Evolutionary conservation across 2,888 invertebrate genomes (phyloP), one percentile per base, ranked within the genome.

Genomic region (Apamea monoglypha): DNA sequence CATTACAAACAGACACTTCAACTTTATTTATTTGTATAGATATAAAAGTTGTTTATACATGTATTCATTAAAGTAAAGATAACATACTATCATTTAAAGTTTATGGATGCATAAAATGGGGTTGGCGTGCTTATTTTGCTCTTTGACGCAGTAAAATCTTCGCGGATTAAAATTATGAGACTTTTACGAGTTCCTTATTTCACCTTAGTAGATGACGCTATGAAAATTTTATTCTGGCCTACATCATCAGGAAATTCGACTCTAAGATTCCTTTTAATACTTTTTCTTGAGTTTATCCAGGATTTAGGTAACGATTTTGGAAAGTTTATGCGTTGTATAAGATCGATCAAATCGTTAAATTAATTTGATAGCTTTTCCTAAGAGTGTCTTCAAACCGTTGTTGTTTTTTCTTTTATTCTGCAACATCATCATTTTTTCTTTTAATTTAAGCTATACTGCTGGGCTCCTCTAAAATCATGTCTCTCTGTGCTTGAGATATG

Each of bases 121-220:
- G 77, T 81, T 80, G 82, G 69, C 50, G 81, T 83, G 85, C 82
- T 86, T 87, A 86, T 90, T 88, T 85, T 69, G 82, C 90, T 87
- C 80, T 87, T 86, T 89, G 82, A 84, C 81, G 85, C 64, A 86
- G 84, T 88, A 88, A 91, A 91, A 85, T 89, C 82, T 80, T 78
- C 44, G 70, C 59, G 84, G 88, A 91, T 92, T 89, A 89, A 91
- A 90, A 91, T 91, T 87, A 89, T 90, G 86, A 76, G 84, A 81
- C 66, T 89, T 91, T 92, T 90, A 92, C 84, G 90, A 90, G 84
- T 85, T 83, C 76, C 84, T 85, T 87, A 89, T 85, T 84, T 66
- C 78, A 80, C 74, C 75, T 82, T 78, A 75, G 72, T 75, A 73
- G 73, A 74, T 81, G 70, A 67, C 47, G 81, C 78, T 76, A 77